These are phyloP conservation scores for Tragelaphus oryx DNA, from an alignment of 2,797 vertebrate species.

Conservation along the genomic window DNA sequence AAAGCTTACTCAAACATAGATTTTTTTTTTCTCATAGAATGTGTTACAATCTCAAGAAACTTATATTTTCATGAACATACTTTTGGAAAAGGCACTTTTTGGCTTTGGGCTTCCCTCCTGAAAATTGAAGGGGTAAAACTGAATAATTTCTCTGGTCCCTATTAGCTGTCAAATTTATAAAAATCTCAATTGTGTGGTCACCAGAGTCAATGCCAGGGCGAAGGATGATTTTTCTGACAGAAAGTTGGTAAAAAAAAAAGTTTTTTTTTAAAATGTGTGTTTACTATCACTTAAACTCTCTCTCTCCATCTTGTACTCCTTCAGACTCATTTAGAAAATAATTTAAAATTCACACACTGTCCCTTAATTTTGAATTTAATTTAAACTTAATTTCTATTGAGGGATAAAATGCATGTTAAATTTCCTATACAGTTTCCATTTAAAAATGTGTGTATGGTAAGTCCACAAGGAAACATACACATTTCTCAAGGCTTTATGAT, in stretches of 20 bases:
- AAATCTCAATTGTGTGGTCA: background rate
- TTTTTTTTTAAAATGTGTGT: background rate
- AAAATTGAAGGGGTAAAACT: background rate
- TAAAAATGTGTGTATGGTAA: background rate
- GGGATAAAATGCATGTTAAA: background rate
- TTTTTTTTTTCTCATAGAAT: background rate
- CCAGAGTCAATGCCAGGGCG: background rate
- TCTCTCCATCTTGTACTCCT: background rate
- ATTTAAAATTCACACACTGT: background rate
- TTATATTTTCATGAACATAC: background rate
- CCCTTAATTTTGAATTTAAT: background rate
- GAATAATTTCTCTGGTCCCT: background rate
- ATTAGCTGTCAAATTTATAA: background rate
- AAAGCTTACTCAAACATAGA: background rate
- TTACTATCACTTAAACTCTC: background rate
- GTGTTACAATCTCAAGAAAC: background rate
- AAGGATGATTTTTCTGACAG: slow-evolving; percentile 1
- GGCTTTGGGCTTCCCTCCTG: background rate
- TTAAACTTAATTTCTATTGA: background rate
- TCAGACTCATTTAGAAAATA: background rate
- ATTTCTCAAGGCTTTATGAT: background rate
- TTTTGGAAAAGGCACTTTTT: background rate
- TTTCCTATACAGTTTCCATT: background rate
- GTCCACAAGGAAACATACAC: background rate
- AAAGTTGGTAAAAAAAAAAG: background rate